Base-by-base conservation (phyloP, 2,797 vertebrate genomes). In the Phoebastria nigripes region DNA sequence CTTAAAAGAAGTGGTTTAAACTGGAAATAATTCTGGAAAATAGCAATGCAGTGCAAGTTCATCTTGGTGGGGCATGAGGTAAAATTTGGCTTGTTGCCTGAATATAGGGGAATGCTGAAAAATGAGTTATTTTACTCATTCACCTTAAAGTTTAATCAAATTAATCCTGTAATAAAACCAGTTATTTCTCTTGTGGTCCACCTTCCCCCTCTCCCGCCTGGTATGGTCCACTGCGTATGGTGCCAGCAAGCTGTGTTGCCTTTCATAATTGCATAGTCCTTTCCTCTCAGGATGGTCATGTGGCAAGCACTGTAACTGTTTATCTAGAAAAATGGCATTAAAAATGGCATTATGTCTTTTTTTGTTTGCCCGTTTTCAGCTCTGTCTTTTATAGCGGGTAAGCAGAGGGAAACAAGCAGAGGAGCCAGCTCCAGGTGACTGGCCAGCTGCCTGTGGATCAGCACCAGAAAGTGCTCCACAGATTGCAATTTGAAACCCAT, bases 381-480 rank as follows among this genome's bases (percentile, higher is more conserved):
- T 85, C 42, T 37, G 21, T 37, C 56, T 96, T 89, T 88, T 69
- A 51, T 51, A 55, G 82, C 46, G 83, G 74, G 41, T 74, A 94
- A 83, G 44, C 67, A 62, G 86, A 74, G 54, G 61, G 67, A 66
- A 91, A 13, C 41, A 62, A 92, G 81, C 54, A 95, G 56, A 74
- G 87, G 51, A 94, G 92, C 82, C 92, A 95, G 92, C 93, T 96
- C 90, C 92, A 95, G 93, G 93, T 97, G 93, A 96, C 94, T 95
- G 94, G 90, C 92, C 90, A 96, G 96, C 89, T 96, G 95, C 95
- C 90, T 95, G 93, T 89, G 93, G 90, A 95, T 89, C 89, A 55
- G 83, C 82, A 94, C 79, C 82, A 92, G 84, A 82, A 96, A 97
- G 93, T 66, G 95, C 82, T 96, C 94, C 92, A 89, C 87, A 65